A percentile compares a stretch with the other conserved stretches of the same genome.
Conservation (phyloP, 2,797 vertebrate genomes). For the Macroramphosus scolopax region DNA sequence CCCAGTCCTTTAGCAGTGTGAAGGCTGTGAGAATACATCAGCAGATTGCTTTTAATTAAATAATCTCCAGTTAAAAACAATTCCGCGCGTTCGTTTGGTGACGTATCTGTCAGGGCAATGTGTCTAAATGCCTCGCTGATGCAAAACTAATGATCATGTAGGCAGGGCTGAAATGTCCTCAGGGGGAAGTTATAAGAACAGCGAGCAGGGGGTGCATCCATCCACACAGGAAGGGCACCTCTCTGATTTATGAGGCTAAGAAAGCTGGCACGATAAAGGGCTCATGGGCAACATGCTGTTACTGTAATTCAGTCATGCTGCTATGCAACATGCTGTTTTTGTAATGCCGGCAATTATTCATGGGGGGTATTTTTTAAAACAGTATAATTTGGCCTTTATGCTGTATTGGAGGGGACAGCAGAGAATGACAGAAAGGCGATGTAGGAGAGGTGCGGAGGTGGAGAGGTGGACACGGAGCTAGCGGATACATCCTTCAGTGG, state of each 20-base stretch:
- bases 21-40: too few species aligned
- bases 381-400: conserved; percentile 42
- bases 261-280: conserved; percentile 47
- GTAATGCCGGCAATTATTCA: conserved; percentile 60
- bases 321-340: conserved; percentile 60
- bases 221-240: conserved; percentile 48
- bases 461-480: conserved; percentile 46
- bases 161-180: conserved; percentile 41
- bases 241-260: conserved; percentile 61
- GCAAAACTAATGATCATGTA: conserved; percentile 57
- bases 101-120: conserved; percentile 7
- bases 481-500: conserved; percentile 46
- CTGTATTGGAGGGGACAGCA: conserved; percentile 35
- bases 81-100: conserved; percentile 10
- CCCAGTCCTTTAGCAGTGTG: conserved; percentile 7
- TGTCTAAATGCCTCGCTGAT: conserved; percentile 35
- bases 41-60: too few species aligned
- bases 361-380: conserved; percentile 41
- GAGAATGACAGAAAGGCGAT: conserved; percentile 37
- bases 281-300: conserved; percentile 54
- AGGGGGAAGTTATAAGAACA: conserved; percentile 46
- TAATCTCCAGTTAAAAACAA: too few species aligned
- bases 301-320: conserved; percentile 57
- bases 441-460: conserved; percentile 42
- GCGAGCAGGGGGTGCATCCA: conserved; percentile 41